Evolutionary conservation across 2,113 vertebrate species (phyloP), one percentile per base, ranked within the genome.

Genomic region (Lampris incognitus): DNA sequence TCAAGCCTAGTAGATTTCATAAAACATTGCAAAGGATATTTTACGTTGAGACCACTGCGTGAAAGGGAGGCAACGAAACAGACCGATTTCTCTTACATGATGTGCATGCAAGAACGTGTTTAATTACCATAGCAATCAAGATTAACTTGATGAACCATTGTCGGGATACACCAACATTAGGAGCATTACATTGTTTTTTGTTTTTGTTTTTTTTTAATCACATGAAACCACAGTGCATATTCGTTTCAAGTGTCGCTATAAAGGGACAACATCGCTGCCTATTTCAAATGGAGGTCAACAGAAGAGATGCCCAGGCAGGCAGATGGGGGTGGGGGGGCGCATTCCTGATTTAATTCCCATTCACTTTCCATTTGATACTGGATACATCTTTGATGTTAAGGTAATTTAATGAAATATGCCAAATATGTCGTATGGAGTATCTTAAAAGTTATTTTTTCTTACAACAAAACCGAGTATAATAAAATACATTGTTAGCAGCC

Each of bases 91-190:
- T 81, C 84, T 84, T n/a, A 85, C 82, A 79, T 76, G 88, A 83
- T 76, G 50, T 44, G 79, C 93, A 94, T 93, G 93, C 93, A 88
- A 88, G 87, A 86, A 84, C 82, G 49, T 48, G 72, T 75, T 70
- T 77, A 49, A 62, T 44, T 62, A 37, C 37, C 10, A 54, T 11
- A 54, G 40, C 61, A 61, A 42, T 57, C 46, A 70, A 9, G 56
- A 66, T 44, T 24, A 54, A 60, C 48, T 41, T 59, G 56, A 61
- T 38, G 54, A 72, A 37, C 72, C 70, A 71, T 37, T 36, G 11
- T 11, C 5, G 69, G 64, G 13, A 9, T 48, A 68, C 1, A 42
- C 42, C 4, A 10, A 52, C 69, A 57, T 51, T 4, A 9, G 67
- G 72, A 75, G 3, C 50, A 6, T 57, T 37, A 36, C 24, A 24